A percentile compares a stretch with the other conserved stretches of the same genome.
Conservation (phyloP, 2,113 vertebrate genomes). For the Grus americana region DNA sequence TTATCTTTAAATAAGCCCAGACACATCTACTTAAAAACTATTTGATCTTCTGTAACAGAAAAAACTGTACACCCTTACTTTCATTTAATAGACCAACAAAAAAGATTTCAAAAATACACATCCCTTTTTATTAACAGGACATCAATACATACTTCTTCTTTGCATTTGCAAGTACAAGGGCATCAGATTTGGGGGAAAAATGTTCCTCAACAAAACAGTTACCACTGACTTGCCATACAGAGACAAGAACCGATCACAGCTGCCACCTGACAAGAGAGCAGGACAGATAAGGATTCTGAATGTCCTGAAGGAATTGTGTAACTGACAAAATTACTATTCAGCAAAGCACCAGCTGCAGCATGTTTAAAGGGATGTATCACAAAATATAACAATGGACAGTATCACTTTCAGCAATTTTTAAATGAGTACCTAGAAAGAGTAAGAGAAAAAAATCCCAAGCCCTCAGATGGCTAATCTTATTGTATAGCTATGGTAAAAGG, state of each 20-base stretch:
- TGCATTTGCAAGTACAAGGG: neutral
- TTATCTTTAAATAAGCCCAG: neutral
- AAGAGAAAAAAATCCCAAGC: neutral
- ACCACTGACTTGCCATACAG: neutral
- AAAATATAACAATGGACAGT: neutral
- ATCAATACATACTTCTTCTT: neutral
- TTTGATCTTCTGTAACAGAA: neutral
- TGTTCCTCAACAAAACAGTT: neutral
- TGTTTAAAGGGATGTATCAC: neutral
- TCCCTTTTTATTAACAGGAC: neutral
- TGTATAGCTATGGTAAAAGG: neutral
- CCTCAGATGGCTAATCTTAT: neutral
- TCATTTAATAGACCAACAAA: neutral
- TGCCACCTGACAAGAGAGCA: constrained; percentile 3
- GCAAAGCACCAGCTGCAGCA: neutral
- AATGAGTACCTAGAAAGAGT: neutral
- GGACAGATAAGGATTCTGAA: neutral
- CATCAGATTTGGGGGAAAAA: neutral
- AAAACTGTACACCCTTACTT: neutral
- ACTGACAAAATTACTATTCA: neutral
- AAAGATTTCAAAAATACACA: neutral
- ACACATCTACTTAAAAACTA: neutral
- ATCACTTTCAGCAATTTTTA: neutral
- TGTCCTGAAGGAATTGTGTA: neutral
- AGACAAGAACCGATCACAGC: constrained; percentile 16